Conservation (phyloP, 2,888 invertebrate species). For the Amblyjoppa proteus region DNA sequence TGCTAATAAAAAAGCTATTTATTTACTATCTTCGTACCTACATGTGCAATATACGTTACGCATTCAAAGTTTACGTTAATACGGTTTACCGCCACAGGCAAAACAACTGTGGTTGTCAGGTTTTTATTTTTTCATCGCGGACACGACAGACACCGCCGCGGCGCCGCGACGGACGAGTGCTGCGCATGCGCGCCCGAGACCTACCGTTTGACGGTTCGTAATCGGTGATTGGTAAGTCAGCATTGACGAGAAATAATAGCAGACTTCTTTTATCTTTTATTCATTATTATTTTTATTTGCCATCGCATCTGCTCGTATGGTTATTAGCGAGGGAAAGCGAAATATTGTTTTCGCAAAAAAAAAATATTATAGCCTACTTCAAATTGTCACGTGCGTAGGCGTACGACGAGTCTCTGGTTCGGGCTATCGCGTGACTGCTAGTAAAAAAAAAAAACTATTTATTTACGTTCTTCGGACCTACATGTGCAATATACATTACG, state of each 20-base stretch:
- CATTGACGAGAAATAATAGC: no score
- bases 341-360: no score
- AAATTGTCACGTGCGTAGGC: constrained; percentile 1
- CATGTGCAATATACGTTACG: constrained; percentile 24
- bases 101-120: constrained; percentile 25
- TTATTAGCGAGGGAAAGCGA: no score
- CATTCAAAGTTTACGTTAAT: constrained; percentile 37
- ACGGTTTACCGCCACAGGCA: constrained; percentile 40
- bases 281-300: no score
- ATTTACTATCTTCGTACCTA: constrained; percentile 18
- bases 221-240: no score
- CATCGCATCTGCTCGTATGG: no score
- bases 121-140: background rate
- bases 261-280: no score
- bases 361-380: background rate
- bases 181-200: no score
- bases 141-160: background rate
- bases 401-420: background rate
- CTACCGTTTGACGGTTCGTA: no score
- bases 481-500: constrained; percentile 21
- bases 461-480: constrained; percentile 9
- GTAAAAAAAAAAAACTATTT: constrained; percentile 7
- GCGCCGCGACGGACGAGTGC: background rate
- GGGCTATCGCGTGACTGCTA: background rate
- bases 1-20: constrained; percentile 15